A percentile compares a stretch with the other conserved stretches of the same genome.
phyloP scores from a whole-genome alignment of 2,888 invertebrate species.

The Calliphora vomitoria region DNA sequence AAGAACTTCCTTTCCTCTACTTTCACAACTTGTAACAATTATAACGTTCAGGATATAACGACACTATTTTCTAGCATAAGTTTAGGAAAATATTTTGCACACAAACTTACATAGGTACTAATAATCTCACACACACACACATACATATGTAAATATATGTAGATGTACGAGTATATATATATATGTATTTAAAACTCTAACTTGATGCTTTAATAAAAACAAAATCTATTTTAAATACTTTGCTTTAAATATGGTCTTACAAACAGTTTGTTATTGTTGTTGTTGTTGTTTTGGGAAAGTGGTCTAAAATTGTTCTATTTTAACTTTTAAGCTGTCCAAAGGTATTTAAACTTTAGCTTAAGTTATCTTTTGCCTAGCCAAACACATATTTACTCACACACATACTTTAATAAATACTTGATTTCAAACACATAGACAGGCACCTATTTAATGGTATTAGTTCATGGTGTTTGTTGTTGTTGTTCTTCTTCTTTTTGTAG shows the following conservation, averaged over 20 bases:
- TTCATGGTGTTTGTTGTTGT: constrained; percentile 51
- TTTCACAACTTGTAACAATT: constrained; percentile 34
- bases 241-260: constrained; percentile 23
- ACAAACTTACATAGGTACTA: background rate
- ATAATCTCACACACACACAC: background rate
- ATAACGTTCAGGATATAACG: constrained; percentile 33
- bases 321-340: constrained; percentile 83
- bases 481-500: too few relatives aligned
- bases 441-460: constrained; percentile 20
- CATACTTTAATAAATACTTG: background rate
- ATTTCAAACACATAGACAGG: background rate
- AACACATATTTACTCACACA: background rate
- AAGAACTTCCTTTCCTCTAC: constrained; percentile 7
- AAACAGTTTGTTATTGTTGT: constrained; percentile 13
- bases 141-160: background rate
- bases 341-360: constrained; percentile 83
- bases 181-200: background rate
- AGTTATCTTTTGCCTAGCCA: constrained; percentile 65
- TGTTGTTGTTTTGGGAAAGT: constrained; percentile 41
- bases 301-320: constrained; percentile 64
- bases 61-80: constrained; percentile 37
- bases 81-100: background rate
- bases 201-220: constrained; percentile 41
- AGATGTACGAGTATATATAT: too few relatives aligned
- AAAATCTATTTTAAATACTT: constrained; percentile 49